Evolutionary conservation across 1,140 invertebrate species (phyloP).

Genomic region (Zaprionus lachaisei): DNA sequence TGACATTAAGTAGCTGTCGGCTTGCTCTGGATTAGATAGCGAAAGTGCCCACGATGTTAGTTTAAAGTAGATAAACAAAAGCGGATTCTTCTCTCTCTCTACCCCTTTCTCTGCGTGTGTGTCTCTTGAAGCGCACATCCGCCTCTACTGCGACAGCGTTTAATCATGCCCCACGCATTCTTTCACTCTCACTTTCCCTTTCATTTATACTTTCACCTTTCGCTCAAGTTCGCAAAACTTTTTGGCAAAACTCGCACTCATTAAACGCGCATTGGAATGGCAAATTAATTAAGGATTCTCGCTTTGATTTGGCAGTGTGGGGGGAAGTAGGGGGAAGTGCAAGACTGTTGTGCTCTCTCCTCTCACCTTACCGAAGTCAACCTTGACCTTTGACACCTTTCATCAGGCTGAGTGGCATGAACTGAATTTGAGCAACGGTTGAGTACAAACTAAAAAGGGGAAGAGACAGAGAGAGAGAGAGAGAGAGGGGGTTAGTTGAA

Average conservation of each 20-base stretch:
- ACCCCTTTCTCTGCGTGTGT: not conserved
- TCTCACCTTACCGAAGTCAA: not conserved
- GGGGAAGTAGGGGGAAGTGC: not conserved
- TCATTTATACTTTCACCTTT: constrained; percentile 1
- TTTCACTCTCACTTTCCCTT: constrained; percentile 8
- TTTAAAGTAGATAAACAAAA: constrained; percentile 82
- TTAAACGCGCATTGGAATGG: constrained; percentile 51
- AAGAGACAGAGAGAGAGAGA: not conserved
- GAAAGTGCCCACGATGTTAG: constrained; percentile 79
- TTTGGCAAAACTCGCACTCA: constrained; percentile 32
- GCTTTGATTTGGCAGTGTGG: constrained; percentile 25
- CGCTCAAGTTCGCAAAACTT: constrained; percentile 29
- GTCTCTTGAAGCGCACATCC: constrained; percentile 51
- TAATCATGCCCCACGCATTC: constrained; percentile 42
- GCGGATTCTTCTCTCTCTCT: constrained; percentile 51
- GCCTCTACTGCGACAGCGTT: constrained; percentile 16
- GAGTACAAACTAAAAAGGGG: not conserved
- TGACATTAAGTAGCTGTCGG: constrained; percentile 82
- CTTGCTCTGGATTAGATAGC: constrained; percentile 77
- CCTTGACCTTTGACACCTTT: constrained; percentile 31
- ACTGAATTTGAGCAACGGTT: not conserved
- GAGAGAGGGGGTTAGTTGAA: not conserved
- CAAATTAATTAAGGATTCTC: constrained; percentile 47
- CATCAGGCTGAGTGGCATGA: not conserved
- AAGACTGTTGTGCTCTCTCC: constrained; percentile 3